Evolutionary conservation across 2,797 vertebrate species (phyloP).

Genomic region (Poecilia gillii): DNA sequence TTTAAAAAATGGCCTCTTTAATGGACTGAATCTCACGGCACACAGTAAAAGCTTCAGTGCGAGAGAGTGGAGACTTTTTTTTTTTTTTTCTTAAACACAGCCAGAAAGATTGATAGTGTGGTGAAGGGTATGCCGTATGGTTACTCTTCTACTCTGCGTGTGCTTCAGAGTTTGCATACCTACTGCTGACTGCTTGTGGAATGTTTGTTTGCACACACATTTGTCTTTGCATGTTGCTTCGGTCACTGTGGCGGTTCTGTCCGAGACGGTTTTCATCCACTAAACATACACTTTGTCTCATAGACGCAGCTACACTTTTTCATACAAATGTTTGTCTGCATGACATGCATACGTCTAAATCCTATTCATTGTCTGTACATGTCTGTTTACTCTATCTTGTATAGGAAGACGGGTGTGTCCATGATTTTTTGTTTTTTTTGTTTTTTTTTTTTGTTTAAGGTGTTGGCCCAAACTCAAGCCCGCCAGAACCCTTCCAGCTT

Average conservation of each 20-base stretch:
- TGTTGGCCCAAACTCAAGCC: slow-evolving; percentile 54
- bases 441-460: slow-evolving; percentile 53
- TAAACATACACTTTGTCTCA: slow-evolving; percentile 15
- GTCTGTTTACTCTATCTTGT: slow-evolving; percentile 44
- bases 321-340: slow-evolving; percentile 6
- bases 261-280: slow-evolving; percentile 18
- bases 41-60: slow-evolving; percentile 40
- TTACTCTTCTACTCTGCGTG: slow-evolving; percentile 28
- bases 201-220: slow-evolving; percentile 39
- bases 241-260: slow-evolving; percentile 32
- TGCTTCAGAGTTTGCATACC: slow-evolving; percentile 26
- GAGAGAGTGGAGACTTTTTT: slow-evolving; percentile 37
- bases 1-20: slow-evolving; percentile 23
- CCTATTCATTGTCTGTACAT: slow-evolving; percentile 51
- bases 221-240: slow-evolving; percentile 34
- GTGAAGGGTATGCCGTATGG: slow-evolving; percentile 23
- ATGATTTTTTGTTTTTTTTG: slow-evolving; percentile 36
- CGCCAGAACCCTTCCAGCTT: slow-evolving; percentile 42
- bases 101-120: slow-evolving; percentile 29
- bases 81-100: slow-evolving; percentile 44
- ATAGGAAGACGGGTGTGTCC: slow-evolving; percentile 57
- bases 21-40: slow-evolving; percentile 23
- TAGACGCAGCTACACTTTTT: slow-evolving; percentile 4
- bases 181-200: slow-evolving; percentile 12
- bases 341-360: slow-evolving; percentile 27